Base-by-base conservation (phyloP, 2,888 invertebrate species). In the Endotricha flammealis region DNA sequence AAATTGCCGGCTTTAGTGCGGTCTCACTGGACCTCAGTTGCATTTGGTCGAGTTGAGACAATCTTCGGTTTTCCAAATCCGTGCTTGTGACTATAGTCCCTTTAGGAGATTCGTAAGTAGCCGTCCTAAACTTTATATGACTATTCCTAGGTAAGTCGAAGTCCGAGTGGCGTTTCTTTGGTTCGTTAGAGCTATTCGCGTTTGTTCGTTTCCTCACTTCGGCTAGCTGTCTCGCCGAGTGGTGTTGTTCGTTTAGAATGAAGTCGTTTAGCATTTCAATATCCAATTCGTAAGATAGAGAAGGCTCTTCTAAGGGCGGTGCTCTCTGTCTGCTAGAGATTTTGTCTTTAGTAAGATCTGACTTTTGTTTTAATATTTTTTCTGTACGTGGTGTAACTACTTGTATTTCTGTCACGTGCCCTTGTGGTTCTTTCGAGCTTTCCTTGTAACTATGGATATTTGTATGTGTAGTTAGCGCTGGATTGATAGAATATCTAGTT, bases 391-490 rank as follows among this genome's bases (percentile, higher is more conserved):
- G 88, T 9, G 90, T 89, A 1, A 89, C 74, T 0, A 93, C 92
- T 72, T 92, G 91, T 39, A 93, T 93, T 75, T 93, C 93, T 24
- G 92, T 93, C 17, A 93, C 88, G 57, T 92, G 92, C 13, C 91
- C 90, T 22, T 62, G 61, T 16, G 50, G 41, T 39, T 66, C 60
- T 38, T 64, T 52, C 9, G 50, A 48, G 13, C 39, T 44, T 22
- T 65, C 69, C 4, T 53, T 48, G 29, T 64, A 64, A 46, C 79
- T 85, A 46, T 83, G 75, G 25, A 73, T 64, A 24, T 81, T 69
- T 29, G 82, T 70, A 10, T 35, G 29, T 13, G 35, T 29, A 24
- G 87, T 79, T n/a, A 66, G 59, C 13, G 75, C 48, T 1, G 85
- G 77, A 38, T 86, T 80, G 4, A 87, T 79, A 1, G 85, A 68